Percentiles rank a stretch among this genome's conserved stretches.
Evolutionary conservation across 2,888 invertebrate genomes (phyloP).

Genomic region (Xestia c-nigrum): DNA sequence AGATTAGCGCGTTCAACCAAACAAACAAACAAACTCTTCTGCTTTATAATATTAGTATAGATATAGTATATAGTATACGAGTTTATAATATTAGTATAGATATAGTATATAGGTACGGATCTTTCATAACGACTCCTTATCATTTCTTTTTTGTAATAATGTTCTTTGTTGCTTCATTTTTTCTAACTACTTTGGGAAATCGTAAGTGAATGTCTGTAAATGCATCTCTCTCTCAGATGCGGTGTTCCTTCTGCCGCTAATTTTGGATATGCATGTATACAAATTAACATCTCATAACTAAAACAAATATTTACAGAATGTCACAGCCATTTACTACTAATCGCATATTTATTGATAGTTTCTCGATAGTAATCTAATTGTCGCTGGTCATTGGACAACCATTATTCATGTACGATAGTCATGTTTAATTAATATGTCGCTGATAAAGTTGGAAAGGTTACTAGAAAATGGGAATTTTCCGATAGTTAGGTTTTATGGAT

Average conservation of each 20-base stretch:
- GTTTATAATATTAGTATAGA: too few species aligned
- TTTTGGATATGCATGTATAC: neutral
- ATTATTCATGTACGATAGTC: slow-evolving; percentile 24
- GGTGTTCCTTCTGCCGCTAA: neutral
- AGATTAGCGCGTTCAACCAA: too few species aligned
- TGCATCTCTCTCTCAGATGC: neutral
- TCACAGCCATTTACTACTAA: slow-evolving; percentile 2
- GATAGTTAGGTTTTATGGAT: neutral
- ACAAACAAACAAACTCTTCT: too few species aligned
- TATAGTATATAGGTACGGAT: too few species aligned
- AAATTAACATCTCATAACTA: neutral
- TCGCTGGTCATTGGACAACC: neutral
- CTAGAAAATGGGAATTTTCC: slow-evolving; percentile 1
- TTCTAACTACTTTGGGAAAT: too few species aligned
- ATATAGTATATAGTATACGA: too few species aligned
- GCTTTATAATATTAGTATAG: too few species aligned
- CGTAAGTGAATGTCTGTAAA: too few species aligned
- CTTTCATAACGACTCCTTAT: too few species aligned
- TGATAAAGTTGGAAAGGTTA: neutral
- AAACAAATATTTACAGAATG: neutral
- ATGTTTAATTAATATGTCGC: slow-evolving; percentile 37
- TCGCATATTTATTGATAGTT: slow-evolving; percentile 23
- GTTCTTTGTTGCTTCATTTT: too few species aligned
- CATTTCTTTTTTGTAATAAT: too few species aligned
- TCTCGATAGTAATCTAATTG: slow-evolving; percentile 18